Conservation (phyloP, 2,888 invertebrate species). For the Chymomyza caudatula region DNA sequence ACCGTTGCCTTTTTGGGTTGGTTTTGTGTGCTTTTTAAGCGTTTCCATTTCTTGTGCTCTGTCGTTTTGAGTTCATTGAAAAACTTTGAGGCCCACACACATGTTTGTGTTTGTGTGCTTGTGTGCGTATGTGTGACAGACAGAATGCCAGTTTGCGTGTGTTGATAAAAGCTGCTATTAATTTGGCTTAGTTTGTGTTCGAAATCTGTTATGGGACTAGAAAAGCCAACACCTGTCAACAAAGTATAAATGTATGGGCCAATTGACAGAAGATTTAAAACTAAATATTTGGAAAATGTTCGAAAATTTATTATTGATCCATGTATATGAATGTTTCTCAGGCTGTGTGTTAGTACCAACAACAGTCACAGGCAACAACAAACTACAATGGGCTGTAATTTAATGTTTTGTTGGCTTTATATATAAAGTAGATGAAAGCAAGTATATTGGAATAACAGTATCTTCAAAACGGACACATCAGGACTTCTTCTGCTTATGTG, state of each 20-base stretch:
- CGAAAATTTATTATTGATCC: not conserved
- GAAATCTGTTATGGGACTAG: not conserved
- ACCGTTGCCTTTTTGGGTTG: constrained; percentile 17
- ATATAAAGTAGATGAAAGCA: too few species aligned
- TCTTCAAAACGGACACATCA: too few species aligned
- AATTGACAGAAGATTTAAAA: not conserved
- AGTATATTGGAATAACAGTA: too few species aligned
- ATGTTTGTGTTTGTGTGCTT: not conserved
- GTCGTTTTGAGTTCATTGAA: not conserved
- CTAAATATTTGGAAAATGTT: not conserved
- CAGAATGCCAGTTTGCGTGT: not conserved
- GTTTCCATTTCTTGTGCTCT: constrained; percentile 35
- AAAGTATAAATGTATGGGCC: not conserved
- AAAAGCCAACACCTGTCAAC: not conserved
- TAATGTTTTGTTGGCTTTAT: too few species aligned
- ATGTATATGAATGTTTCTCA: not conserved
- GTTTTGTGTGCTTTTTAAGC: constrained; percentile 43
- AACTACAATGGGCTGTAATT: too few species aligned
- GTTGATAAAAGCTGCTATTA: not conserved
- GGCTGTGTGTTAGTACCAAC: not conserved
- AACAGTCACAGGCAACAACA: too few species aligned
- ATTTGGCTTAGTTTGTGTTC: not conserved
- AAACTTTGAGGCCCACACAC: not conserved
- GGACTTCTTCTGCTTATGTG: too few species aligned
- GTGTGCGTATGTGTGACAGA: not conserved